A percentile compares a stretch with the other conserved stretches of the same genome.
phyloP scores from a whole-genome alignment of 2,797 vertebrate genomes.

The Okamejei kenojei region DNA sequence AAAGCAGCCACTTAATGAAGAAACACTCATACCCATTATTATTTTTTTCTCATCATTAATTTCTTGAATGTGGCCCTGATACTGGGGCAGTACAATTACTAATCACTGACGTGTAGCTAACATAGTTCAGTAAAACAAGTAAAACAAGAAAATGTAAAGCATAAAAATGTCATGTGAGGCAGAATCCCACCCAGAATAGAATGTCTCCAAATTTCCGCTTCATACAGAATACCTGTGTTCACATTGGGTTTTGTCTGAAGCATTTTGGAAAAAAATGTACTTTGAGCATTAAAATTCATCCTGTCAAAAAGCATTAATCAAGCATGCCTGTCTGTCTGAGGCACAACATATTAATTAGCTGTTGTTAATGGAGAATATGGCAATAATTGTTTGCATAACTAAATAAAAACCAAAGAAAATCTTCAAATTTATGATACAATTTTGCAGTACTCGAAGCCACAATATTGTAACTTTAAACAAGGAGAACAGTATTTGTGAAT shows the following conservation, averaged over 20 bases:
- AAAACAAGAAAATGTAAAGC: constrained; percentile 14
- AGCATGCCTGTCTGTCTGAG: neutral
- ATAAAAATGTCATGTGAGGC: neutral
- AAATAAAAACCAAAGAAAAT: neutral
- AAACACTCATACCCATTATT: neutral
- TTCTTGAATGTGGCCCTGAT: neutral
- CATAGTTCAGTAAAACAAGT: constrained; percentile 24
- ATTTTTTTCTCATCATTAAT: neutral
- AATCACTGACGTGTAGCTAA: neutral
- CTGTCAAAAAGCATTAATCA: constrained; percentile 22
- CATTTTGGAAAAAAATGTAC: neutral
- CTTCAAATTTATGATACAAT: neutral
- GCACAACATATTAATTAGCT: constrained; percentile 2
- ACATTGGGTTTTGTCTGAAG: neutral
- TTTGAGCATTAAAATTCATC: constrained; percentile 13
- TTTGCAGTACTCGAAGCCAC: too few species aligned
- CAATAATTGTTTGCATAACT: neutral
- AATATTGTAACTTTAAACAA: too few species aligned
- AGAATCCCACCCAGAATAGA: neutral
- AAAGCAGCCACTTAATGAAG: too few species aligned
- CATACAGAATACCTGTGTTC: neutral
- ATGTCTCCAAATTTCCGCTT: neutral
- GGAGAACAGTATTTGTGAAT: neutral
- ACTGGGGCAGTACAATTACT: constrained; percentile 3
- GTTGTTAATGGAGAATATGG: neutral